phyloP scores from a whole-genome alignment of 2,888 invertebrate genomes.

The Protophormia terraenovae region DNA sequence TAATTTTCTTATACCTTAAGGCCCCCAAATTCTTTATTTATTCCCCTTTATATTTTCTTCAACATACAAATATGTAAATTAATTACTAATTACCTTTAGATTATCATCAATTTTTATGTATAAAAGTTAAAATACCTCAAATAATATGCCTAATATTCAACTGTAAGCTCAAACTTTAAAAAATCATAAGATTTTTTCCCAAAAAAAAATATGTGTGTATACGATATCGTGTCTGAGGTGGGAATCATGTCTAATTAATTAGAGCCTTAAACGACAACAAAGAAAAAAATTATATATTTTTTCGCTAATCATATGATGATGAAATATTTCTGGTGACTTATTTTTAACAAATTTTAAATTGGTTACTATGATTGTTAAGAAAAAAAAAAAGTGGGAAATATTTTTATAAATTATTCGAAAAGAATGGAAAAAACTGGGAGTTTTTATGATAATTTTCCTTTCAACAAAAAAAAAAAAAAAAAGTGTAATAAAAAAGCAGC shows the following conservation, averaged over 20 bases:
- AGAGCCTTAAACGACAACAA: slow-evolving; percentile 11
- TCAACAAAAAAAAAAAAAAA: neutral
- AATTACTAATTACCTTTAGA: too few relatives aligned
- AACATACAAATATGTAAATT: too few relatives aligned
- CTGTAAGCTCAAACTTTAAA: neutral
- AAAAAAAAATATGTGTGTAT: neutral
- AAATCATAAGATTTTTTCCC: neutral
- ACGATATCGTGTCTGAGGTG: neutral
- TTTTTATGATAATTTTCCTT: slow-evolving; percentile 1
- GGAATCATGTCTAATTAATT: slow-evolving; percentile 53
- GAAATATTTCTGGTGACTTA: slow-evolving; percentile 7
- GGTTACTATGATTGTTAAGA: neutral
- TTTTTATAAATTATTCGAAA: neutral
- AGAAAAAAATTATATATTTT: too few relatives aligned
- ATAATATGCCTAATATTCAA: too few relatives aligned
- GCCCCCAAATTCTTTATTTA: too few relatives aligned
- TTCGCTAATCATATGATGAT: slow-evolving; percentile 39
- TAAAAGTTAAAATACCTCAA: too few relatives aligned
- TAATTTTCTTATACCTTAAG: too few relatives aligned
- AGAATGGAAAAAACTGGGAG: neutral
- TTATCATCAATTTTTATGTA: too few relatives aligned
- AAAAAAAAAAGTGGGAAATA: neutral
- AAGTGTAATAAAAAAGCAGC: neutral
- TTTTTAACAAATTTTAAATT: neutral
- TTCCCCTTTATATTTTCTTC: too few relatives aligned